Evolutionary conservation across 2,113 vertebrate species (phyloP), one percentile per base, ranked within the genome.

Genomic region (Corythornis madagascariensis): DNA sequence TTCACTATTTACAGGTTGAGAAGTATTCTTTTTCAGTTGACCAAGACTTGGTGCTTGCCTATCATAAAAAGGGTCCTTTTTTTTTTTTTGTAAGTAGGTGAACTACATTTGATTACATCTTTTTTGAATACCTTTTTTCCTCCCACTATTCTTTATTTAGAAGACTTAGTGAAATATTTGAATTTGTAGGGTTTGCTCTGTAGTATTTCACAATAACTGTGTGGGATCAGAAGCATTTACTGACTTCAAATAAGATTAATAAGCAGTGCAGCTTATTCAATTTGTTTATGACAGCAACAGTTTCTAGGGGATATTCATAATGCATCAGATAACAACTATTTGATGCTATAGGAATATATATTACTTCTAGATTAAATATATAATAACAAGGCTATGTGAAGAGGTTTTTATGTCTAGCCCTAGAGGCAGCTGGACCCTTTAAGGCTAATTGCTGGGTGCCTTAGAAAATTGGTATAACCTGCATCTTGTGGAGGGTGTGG

Each of bases 401-500:
- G 13, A 72, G 8, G 11, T 6, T 11, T 9, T 45, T 43, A 7
- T 4, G 8, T 19, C 28, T 28, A 50, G 33, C 18, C 48, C 18
- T 21, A 45, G 65, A 40, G 6, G 5, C 53, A 94, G 43, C 31
- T 87, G 74, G 26, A 18, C 8, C 17, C 2, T 5, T 70, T 25
- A 50, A 70, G 28, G 15, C 8, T 74, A 29, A 52, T 43, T 88
- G 7, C 19, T 70, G 52, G 4, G 33, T n/a, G 14, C 60, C 29
- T 12, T 50, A 20, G 65, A 50, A 52, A 81, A 81, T 7, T 83
- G 31, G 4, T 8, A 6, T 42, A 52, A 60, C 42, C 76, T 70
- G 38, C 3, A 42, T 3, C 16, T 31, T 0, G 2, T 11, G 20
- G 22, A 59, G 42, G 5, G 38, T 28, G 55, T 55, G 38, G 28